Evolutionary conservation across 37 sponge, comb jelly and placozoan genomes (phyloP).

Genomic region (Aplysina aerophoba): DNA sequence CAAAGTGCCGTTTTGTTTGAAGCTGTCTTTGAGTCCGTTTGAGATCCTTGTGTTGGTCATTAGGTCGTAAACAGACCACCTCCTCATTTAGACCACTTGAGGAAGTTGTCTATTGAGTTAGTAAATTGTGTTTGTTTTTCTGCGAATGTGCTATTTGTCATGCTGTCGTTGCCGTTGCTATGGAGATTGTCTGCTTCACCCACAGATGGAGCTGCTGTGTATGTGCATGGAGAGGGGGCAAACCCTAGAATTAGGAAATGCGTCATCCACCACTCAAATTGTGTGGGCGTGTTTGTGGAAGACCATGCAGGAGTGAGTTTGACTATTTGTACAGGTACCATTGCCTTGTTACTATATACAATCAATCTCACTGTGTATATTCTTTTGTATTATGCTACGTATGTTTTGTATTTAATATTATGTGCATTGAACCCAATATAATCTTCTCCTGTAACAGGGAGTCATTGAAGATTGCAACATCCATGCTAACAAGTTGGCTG

Average conservation of each 20-base stretch:
- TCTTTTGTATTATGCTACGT: no score
- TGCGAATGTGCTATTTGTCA: neutral
- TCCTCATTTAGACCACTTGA: no score
- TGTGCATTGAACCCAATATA: neutral
- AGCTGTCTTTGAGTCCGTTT: no score
- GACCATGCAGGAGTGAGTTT: slow-evolving; percentile 72
- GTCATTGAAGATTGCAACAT: slow-evolving; percentile 69
- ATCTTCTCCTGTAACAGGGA: slow-evolving; percentile 47
- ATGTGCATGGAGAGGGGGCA: slow-evolving; percentile 72
- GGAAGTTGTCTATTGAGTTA: no score
- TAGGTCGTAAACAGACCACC: no score
- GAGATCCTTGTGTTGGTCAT: no score
- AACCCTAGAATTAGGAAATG: slow-evolving; percentile 61
- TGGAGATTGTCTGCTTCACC: neutral
- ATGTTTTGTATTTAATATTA: neutral
- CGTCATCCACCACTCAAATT: slow-evolving; percentile 70
- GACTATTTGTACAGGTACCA: neutral
- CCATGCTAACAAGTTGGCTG: slow-evolving; percentile 82
- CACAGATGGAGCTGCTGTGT: slow-evolving; percentile 76
- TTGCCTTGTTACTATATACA: neutral
- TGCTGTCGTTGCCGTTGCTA: neutral
- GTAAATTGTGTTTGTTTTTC: no score
- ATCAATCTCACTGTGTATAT: no score
- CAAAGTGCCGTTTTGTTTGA: no score
- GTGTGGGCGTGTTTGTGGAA: slow-evolving; percentile 86